These are phyloP conservation scores for Sparidentex hasta DNA, from an alignment of 2,797 vertebrate genomes.

Conservation along the genomic window DNA sequence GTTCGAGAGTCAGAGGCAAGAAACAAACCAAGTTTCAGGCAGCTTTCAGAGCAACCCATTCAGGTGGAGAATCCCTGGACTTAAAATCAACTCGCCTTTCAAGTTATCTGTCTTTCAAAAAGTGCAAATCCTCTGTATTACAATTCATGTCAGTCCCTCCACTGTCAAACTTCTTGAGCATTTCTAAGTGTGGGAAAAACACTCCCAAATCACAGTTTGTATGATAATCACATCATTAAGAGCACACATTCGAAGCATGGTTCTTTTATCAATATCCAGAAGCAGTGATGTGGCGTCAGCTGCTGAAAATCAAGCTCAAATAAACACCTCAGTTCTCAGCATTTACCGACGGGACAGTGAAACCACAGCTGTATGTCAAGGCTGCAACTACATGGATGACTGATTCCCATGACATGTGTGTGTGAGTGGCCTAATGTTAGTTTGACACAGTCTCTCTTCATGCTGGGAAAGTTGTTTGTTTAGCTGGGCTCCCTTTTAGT, in stretches of 20 bases:
- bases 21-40: constrained; percentile 37
- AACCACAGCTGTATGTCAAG: constrained; percentile 21
- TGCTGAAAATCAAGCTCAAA: constrained; percentile 10
- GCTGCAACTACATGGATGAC: constrained; percentile 22
- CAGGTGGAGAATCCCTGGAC: constrained; percentile 28
- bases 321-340: background rate
- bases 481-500: constrained; percentile 47
- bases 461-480: constrained; percentile 56
- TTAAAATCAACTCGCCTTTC: constrained; percentile 44
- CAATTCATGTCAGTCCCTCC: constrained; percentile 48
- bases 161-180: constrained; percentile 25
- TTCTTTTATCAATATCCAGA: constrained; percentile 19
- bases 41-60: constrained; percentile 31
- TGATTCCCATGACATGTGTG: constrained; percentile 38
- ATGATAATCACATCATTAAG: constrained; percentile 48
- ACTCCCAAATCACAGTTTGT: constrained; percentile 37
- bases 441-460: constrained; percentile 29
- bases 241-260: constrained; percentile 30
- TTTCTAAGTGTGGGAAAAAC: constrained; percentile 44
- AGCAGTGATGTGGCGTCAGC: constrained; percentile 21
- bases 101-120: constrained; percentile 43
- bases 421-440: constrained; percentile 18
- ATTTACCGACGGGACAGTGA: constrained; percentile 3
- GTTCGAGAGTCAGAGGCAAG: constrained; percentile 13
- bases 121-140: constrained; percentile 46